Evolutionary conservation across 2,888 invertebrate species (phyloP).

Genomic region (Gymnocheta viridis): DNA sequence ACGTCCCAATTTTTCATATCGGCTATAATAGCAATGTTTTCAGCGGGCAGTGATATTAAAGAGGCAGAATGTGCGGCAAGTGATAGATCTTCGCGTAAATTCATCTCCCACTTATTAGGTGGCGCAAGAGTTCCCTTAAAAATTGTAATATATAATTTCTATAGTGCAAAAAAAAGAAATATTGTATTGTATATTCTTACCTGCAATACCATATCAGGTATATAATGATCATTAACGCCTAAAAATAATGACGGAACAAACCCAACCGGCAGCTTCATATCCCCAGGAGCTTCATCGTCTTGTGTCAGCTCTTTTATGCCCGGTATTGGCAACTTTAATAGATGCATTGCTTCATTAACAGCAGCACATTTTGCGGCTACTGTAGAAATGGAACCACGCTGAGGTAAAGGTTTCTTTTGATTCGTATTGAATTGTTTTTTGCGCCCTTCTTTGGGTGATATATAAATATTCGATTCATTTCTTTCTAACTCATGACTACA

Average conservation of each 20-base stretch:
- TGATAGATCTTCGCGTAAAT: slow-evolving; percentile 83
- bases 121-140: slow-evolving; percentile 84
- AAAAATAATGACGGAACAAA: slow-evolving; percentile 86
- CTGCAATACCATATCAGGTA: slow-evolving; percentile 90
- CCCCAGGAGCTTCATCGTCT: slow-evolving; percentile 76
- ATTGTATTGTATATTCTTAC: slow-evolving; percentile 78
- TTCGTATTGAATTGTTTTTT: slow-evolving; percentile 70
- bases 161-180: not conserved
- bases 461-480: slow-evolving; percentile 23
- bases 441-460: slow-evolving; percentile 48
- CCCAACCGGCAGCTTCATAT: slow-evolving; percentile 81
- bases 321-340: slow-evolving; percentile 82
- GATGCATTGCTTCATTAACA: slow-evolving; percentile 75
- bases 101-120: slow-evolving; percentile 84
- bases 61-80: slow-evolving; percentile 83
- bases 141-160: not conserved
- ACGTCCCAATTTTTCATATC: slow-evolving; percentile 90
- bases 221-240: slow-evolving; percentile 86
- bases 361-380: slow-evolving; percentile 78
- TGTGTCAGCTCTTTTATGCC: slow-evolving; percentile 78
- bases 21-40: slow-evolving; percentile 92
- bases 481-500: not conserved
- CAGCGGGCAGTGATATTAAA: slow-evolving; percentile 88
- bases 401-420: slow-evolving; percentile 75
- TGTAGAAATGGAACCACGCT: slow-evolving; percentile 76